Percentiles rank a stretch among this genome's conserved stretches.
Conservation (phyloP, 2,113 vertebrate species). For the Lepus americanus region DNA sequence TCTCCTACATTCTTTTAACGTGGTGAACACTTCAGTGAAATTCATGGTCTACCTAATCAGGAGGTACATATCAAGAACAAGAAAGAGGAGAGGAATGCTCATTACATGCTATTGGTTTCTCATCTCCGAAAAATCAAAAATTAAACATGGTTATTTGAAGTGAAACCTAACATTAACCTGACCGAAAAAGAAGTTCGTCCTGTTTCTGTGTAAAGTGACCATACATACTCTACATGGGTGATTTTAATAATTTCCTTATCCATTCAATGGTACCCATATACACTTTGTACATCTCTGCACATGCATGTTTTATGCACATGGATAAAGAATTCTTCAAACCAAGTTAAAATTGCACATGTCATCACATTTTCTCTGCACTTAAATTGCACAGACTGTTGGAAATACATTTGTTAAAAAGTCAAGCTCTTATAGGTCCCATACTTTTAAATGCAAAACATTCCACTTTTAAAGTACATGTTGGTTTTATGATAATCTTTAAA, state of each 20-base stretch:
- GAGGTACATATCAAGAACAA: background rate
- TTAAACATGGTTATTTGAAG: slow-evolving; percentile 48
- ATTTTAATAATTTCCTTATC: background rate
- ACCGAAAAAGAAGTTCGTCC: background rate
- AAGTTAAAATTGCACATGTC: background rate
- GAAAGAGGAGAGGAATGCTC: slow-evolving; percentile 4
- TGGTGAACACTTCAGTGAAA: slow-evolving; percentile 34
- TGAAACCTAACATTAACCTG: slow-evolving; percentile 30
- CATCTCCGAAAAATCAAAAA: background rate
- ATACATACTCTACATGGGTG: background rate
- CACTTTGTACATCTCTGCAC: background rate
- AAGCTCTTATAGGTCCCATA: background rate
- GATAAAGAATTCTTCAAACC: background rate
- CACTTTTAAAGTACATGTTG: background rate
- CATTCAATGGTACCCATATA: background rate
- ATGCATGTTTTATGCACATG: background rate
- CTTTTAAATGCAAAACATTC: background rate
- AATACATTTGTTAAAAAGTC: background rate
- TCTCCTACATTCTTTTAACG: background rate
- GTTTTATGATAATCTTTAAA: slow-evolving; percentile 16
- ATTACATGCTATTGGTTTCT: slow-evolving; percentile 8
- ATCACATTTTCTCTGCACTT: background rate
- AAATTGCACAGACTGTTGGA: background rate
- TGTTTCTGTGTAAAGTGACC: background rate
- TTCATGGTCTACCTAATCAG: background rate